These are phyloP conservation scores for Gymnodraco acuticeps DNA, from an alignment of 2,797 vertebrate genomes.

Conservation along the genomic window DNA sequence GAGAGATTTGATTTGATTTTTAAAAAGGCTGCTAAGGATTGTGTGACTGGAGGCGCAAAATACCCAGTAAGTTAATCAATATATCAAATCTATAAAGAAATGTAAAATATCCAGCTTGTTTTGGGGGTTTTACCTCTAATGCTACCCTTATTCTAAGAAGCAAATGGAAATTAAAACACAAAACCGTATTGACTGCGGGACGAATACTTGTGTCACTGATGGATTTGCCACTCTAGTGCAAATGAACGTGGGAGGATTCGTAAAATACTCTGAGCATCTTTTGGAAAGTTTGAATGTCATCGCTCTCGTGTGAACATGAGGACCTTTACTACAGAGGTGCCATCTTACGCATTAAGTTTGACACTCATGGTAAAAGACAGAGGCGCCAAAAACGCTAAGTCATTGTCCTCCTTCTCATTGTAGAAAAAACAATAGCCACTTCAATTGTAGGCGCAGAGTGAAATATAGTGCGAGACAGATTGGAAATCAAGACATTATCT, in stretches of 20 bases:
- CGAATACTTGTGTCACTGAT: not conserved
- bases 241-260: slow-evolving; percentile 49
- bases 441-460: no score
- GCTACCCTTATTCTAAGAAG: not conserved
- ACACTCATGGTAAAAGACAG: no score
- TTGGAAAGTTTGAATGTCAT: slow-evolving; percentile 63
- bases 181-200: not conserved
- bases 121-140: not conserved
- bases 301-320: slow-evolving; percentile 63
- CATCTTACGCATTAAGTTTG: not conserved
- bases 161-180: not conserved
- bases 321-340: slow-evolving; percentile 47
- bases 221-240: slow-evolving; percentile 16
- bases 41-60: slow-evolving; percentile 3
- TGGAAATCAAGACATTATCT: no score
- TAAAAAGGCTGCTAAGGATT: slow-evolving; percentile 51
- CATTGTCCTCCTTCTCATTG: no score
- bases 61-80: not conserved
- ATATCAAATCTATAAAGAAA: not conserved
- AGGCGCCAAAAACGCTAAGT: no score
- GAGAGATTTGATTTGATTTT: slow-evolving; percentile 75
- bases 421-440: no score
- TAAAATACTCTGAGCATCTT: slow-evolving; percentile 22
- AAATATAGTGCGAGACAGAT: no score
- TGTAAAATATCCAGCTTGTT: not conserved